These are phyloP conservation scores for Oxygymnocypris stewartii DNA, from an alignment of 2,113 vertebrate genomes.

Conservation along the genomic window DNA sequence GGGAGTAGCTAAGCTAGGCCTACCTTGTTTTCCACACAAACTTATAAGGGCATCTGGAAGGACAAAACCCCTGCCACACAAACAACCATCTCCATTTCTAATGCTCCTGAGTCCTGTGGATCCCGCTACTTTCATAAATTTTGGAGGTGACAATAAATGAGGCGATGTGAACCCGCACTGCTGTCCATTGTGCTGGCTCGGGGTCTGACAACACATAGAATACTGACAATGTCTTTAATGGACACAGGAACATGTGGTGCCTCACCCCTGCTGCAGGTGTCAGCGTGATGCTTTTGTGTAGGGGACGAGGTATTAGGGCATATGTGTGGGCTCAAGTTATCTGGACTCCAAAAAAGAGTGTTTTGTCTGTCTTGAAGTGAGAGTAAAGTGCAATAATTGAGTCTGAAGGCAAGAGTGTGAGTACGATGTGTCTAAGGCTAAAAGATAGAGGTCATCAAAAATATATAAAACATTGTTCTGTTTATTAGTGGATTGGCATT, in stretches of 20 bases:
- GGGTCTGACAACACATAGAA: constrained; percentile 63
- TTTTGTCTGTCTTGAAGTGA: background rate
- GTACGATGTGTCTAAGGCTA: background rate
- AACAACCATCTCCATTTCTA: constrained; percentile 21
- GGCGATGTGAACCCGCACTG: constrained; percentile 50
- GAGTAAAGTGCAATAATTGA: background rate
- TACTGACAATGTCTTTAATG: constrained; percentile 67
- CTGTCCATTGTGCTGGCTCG: constrained; percentile 62
- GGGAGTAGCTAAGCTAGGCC: background rate
- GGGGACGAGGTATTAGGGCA: background rate
- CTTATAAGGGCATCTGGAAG: background rate
- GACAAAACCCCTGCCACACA: constrained; percentile 7
- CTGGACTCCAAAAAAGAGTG: background rate
- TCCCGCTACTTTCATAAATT: constrained; percentile 20
- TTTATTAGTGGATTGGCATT: background rate
- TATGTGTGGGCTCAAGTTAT: constrained; percentile 24
- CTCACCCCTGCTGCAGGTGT: constrained; percentile 49
- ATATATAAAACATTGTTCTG: background rate
- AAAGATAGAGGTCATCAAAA: background rate
- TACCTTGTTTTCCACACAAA: constrained; percentile 10
- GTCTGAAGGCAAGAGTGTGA: background rate
- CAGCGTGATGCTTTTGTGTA: constrained; percentile 12
- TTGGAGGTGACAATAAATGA: constrained; percentile 51
- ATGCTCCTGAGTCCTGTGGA: constrained; percentile 17
- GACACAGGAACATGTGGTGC: constrained; percentile 52